phyloP scores from a whole-genome alignment of 35 echinoderm and acorn worm genomes.

The Apostichopus japonicus region DNA sequence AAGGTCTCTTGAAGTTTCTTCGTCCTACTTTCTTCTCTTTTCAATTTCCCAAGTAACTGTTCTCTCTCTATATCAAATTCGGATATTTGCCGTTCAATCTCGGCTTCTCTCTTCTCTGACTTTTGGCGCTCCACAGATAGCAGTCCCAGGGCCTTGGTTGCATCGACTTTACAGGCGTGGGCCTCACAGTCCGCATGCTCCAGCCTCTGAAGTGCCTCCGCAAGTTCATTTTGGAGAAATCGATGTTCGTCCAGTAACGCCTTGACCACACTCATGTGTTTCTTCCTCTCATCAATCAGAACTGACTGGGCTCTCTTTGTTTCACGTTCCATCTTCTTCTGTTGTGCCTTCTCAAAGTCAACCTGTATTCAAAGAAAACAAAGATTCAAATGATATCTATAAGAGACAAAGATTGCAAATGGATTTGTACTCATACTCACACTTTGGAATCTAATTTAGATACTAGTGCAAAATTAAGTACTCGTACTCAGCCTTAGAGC shows the following conservation, averaged over 20 bases:
- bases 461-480: too few relatives aligned
- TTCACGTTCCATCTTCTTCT: conserved; percentile 96
- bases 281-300: conserved; percentile 85
- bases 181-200: conserved; percentile 76
- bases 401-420: too few relatives aligned
- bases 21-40: conserved; percentile 91
- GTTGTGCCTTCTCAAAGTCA: conserved; percentile 99
- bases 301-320: conserved; percentile 82
- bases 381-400: background rate
- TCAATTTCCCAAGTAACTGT: conserved; percentile 83
- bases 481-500: too few relatives aligned
- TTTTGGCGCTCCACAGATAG: conserved; percentile 65
- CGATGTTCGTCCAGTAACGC: conserved; percentile 81
- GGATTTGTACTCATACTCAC: background rate
- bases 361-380: conserved; percentile 69
- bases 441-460: background rate
- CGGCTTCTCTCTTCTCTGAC: conserved; percentile 85
- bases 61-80: conserved; percentile 98
- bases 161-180: conserved; percentile 68
- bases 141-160: conserved; percentile 38
- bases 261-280: conserved; percentile 86
- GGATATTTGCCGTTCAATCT: conserved; percentile 92
- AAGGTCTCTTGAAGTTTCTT: conserved; percentile 78
- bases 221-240: conserved; percentile 65
- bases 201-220: conserved; percentile 68